phyloP scores from a whole-genome alignment of 2,113 vertebrate genomes.

The Cercocebus atys region DNA sequence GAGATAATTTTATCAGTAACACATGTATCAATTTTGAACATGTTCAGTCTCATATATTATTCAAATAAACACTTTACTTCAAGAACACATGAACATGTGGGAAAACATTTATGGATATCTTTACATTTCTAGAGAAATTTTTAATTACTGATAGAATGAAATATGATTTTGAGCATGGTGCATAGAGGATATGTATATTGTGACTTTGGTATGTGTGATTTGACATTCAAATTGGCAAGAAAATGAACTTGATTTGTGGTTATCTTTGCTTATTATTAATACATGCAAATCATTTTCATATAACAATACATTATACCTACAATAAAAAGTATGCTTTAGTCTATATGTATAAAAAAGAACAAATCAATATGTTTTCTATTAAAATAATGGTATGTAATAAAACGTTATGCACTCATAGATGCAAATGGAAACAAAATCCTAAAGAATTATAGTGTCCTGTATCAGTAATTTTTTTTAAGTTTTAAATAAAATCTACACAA shows the following conservation, averaged over 20 bases:
- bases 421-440: neutral
- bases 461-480: neutral
- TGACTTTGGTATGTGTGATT: constrained; percentile 22
- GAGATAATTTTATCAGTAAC: neutral
- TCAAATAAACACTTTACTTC: neutral
- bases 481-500: neutral
- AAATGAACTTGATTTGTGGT: neutral
- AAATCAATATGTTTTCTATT: neutral
- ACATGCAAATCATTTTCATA: neutral
- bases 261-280: neutral
- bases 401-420: neutral
- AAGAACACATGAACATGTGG: neutral
- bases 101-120: neutral
- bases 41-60: neutral
- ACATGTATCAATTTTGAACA: neutral
- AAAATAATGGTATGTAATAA: neutral
- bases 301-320: neutral
- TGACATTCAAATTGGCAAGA: constrained; percentile 23
- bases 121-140: constrained; percentile 16
- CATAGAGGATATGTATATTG: neutral
- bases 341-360: neutral
- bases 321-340: neutral
- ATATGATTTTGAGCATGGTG: neutral
- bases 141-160: constrained; percentile 15
- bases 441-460: neutral